Base-by-base conservation (phyloP, 2,797 vertebrate species). In the Streptopelia turtur region DNA sequence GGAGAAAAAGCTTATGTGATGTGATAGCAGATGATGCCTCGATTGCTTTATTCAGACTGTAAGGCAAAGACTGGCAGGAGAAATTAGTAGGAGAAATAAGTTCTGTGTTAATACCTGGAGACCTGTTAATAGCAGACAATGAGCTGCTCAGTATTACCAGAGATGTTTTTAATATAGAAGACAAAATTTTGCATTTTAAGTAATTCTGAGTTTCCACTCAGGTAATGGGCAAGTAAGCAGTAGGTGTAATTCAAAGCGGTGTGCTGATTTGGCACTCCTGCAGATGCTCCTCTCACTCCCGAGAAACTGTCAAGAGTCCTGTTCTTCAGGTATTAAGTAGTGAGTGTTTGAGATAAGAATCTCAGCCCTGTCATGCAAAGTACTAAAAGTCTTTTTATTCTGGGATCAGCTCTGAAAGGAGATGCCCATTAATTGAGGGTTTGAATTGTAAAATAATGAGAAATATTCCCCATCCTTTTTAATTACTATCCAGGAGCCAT, bases 301-400 rank as follows among this genome's bases (percentile, higher is more conserved):
- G 24, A n/a, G 15, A 78, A 22, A 33, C 28, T 41, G 21, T 12
- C 28, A 55, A 39, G 21, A 24, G 28, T 39, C 14, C 47, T 37
- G 20, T 10, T 77, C 59, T 47, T n/a, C 61, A 66, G 53, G 12
- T 35, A 49, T 33, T 25, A 27, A 80, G 16, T 5, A 30, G 27
- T 0, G 2, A 83, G 39, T 1, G 0, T 30, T 69, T 31, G 28
- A 28, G 15, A 16, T 50, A 52, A 91, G 24, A 43, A 30, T 49
- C 47, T 55, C 41, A 84, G 37, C 25, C 23, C 6, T 33, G 11
- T 9, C 27, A 28, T 12, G 8, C 11, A 45, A 80, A 4, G 16
- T 21, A 33, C 16, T 18, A 43, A 59, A 47, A 33, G 11, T 6
- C 13, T 12, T 80, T 41, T 74, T 24, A 49, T 59, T 88, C 24